A percentile compares a stretch with the other conserved stretches of the same genome.
These are phyloP conservation scores for Enteromius treurensis DNA, from an alignment of 2,797 vertebrate species.

Conservation along the genomic window DNA sequence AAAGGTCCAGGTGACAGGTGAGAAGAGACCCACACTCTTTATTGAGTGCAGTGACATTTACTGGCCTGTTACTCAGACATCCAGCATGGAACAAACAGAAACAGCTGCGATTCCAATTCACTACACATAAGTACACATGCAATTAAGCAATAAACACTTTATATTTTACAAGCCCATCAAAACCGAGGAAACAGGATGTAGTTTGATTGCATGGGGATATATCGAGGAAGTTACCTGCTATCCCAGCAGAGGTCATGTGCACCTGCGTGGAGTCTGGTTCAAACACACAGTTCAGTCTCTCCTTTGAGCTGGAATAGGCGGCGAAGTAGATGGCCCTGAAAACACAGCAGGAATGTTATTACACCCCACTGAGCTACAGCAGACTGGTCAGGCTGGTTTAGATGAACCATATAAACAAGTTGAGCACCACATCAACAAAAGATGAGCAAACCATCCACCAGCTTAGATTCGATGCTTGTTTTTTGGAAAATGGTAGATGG, in stretches of 20 bases:
- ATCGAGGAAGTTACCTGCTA: slow-evolving; percentile 86
- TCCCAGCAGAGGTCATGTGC: slow-evolving; percentile 94
- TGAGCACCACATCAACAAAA: not conserved
- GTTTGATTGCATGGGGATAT: not conserved
- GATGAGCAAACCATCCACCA: not conserved
- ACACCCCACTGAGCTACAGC: not conserved
- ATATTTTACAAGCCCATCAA: not conserved
- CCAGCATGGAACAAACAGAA: slow-evolving; percentile 58
- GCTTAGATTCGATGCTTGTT: not conserved
- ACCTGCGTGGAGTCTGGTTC: slow-evolving; percentile 93
- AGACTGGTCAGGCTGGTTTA: not conserved
- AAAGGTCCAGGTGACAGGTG: not conserved
- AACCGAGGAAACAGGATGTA: not conserved
- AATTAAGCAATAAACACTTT: not conserved
- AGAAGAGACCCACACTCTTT: not conserved
- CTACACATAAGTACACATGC: not conserved
- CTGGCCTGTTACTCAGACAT: slow-evolving; percentile 40
- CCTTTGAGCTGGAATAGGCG: slow-evolving; percentile 95
- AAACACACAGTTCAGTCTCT: slow-evolving; percentile 90
- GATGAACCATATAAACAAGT: not conserved
- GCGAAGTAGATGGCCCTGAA: slow-evolving; percentile 98
- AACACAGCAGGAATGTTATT: slow-evolving; percentile 30
- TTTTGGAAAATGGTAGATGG: not conserved
- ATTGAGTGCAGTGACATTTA: slow-evolving; percentile 3
- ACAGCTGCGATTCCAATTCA: slow-evolving; percentile 68